These are phyloP conservation scores for Mechanitis mazaeus DNA, from an alignment of 2,888 invertebrate species.

Conservation along the genomic window DNA sequence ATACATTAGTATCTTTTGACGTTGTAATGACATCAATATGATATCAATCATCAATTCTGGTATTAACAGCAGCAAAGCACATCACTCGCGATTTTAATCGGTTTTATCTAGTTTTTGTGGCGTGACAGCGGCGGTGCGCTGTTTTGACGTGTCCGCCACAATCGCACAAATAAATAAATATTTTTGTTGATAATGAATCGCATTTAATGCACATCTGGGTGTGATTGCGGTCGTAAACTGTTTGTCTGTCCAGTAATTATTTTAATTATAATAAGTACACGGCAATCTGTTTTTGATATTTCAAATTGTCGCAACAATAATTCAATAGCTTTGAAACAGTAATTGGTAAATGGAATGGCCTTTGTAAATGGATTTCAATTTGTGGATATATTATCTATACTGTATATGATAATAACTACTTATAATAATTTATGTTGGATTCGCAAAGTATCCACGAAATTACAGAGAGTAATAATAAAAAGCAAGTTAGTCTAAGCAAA, in stretches of 20 bases:
- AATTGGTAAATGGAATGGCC: constrained; percentile 25
- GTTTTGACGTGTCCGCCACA: constrained; percentile 60
- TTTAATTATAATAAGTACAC: constrained; percentile 39
- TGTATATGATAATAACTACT: not conserved
- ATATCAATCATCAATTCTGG: too few relatives aligned
- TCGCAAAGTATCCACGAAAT: too few relatives aligned
- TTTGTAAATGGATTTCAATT: constrained; percentile 20
- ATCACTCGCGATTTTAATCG: constrained; percentile 33
- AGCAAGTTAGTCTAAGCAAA: too few relatives aligned
- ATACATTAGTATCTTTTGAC: too few relatives aligned
- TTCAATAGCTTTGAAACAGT: constrained; percentile 29
- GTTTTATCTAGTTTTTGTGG: constrained; percentile 72
- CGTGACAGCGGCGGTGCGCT: constrained; percentile 48
- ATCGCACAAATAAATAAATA: constrained; percentile 63
- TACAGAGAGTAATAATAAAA: too few relatives aligned
- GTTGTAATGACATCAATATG: too few relatives aligned
- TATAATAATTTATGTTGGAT: too few relatives aligned
- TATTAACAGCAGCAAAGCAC: not conserved
- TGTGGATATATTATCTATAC: constrained; percentile 4
- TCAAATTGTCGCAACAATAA: constrained; percentile 35
- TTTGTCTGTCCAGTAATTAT: constrained; percentile 41
- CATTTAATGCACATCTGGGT: constrained; percentile 65
- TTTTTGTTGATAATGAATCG: constrained; percentile 75
- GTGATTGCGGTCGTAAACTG: constrained; percentile 65
- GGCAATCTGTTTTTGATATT: constrained; percentile 38